phyloP scores from a whole-genome alignment of 2,888 invertebrate species.

The Metalampra italica region DNA sequence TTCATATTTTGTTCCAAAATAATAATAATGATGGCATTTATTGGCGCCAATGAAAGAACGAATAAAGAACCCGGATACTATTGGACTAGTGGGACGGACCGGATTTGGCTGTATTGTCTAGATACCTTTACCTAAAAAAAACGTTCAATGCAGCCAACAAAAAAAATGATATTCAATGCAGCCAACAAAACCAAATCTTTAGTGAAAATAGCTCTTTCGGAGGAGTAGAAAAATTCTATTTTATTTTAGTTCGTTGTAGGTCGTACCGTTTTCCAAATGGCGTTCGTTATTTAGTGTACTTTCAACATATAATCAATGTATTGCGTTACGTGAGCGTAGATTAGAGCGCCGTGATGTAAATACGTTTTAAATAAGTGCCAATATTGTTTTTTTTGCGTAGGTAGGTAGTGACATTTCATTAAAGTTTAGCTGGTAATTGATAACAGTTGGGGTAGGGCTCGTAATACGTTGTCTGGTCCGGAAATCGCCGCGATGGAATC shows the following conservation, averaged over 20 bases:
- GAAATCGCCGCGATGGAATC: constrained; percentile 5
- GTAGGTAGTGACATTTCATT: neutral
- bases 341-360: neutral
- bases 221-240: too few relatives aligned
- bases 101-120: neutral
- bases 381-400: neutral
- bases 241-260: too few relatives aligned
- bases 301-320: neutral
- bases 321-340: neutral
- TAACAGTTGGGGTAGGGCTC: constrained; percentile 2
- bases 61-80: too few relatives aligned
- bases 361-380: neutral
- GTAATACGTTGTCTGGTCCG: neutral
- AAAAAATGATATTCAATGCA: too few relatives aligned
- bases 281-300: neutral
- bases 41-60: too few relatives aligned
- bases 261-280: too few relatives aligned
- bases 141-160: too few relatives aligned
- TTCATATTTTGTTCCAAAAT: too few relatives aligned
- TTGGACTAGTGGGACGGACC: too few relatives aligned
- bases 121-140: neutral
- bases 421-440: neutral
- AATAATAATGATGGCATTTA: too few relatives aligned
- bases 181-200: too few relatives aligned
- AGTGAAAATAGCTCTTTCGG: too few relatives aligned